Conservation (phyloP, 2,797 vertebrate genomes). For the Emys orbicularis region DNA sequence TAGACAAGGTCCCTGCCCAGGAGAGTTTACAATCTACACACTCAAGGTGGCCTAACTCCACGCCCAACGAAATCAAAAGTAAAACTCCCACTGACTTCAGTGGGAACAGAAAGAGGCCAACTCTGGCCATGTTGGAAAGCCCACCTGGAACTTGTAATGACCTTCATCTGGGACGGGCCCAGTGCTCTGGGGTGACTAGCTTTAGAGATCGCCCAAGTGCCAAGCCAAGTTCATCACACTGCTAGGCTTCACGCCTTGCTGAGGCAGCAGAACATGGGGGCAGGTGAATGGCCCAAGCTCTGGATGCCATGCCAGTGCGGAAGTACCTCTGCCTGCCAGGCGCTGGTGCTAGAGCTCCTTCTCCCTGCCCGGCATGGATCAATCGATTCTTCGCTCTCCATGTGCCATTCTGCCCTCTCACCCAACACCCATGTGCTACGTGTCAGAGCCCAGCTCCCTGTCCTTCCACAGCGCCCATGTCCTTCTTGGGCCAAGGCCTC, state of each 20-base stretch:
- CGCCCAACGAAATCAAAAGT: not conserved
- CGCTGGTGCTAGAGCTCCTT: not conserved
- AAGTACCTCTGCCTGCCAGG: not conserved
- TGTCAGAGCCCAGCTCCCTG: too few species aligned
- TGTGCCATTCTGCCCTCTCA: not conserved
- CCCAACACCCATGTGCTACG: not conserved
- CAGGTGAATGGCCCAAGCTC: not conserved
- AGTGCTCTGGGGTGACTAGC: not conserved
- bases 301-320: too few species aligned
- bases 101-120: not conserved
- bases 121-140: accelerated
- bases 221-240: not conserved
- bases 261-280: not conserved
- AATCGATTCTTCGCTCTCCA: not conserved
- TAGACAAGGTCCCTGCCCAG: not conserved
- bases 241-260: not conserved
- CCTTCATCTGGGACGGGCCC: not conserved
- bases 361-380: not conserved
- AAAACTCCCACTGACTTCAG: not conserved
- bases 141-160: not conserved
- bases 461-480: too few species aligned
- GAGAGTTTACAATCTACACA: not conserved
- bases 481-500: too few species aligned
- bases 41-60: not conserved
- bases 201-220: not conserved